Percentiles rank a stretch among this genome's conserved stretches.
phyloP scores from a whole-genome alignment of 2,888 invertebrate genomes.

The Nebria brevicollis region DNA sequence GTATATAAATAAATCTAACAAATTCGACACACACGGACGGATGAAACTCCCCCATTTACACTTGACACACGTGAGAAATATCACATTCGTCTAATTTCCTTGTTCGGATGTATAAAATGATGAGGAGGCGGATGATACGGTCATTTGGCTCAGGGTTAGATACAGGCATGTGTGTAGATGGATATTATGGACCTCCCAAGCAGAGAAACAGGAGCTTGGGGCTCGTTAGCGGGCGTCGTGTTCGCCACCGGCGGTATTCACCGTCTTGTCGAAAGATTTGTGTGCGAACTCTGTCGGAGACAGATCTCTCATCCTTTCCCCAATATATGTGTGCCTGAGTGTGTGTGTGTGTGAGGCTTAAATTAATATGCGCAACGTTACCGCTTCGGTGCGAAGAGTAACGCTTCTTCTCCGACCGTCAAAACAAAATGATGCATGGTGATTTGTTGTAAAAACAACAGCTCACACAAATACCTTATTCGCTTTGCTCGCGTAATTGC shows the following conservation, averaged over 20 bases:
- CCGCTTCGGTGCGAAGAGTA: no score
- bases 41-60: slow-evolving; percentile 17
- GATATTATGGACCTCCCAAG: slow-evolving; percentile 16
- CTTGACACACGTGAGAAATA: slow-evolving; percentile 40
- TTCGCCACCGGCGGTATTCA: slow-evolving; percentile 26
- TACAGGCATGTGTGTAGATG: neutral
- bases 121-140: neutral
- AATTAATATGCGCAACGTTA: no score
- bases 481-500: no score
- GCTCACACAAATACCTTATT: no score
- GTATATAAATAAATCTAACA: neutral
- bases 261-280: slow-evolving; percentile 38
- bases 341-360: no score
- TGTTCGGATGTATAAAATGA: neutral
- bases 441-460: no score
- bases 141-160: neutral
- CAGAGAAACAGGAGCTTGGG: slow-evolving; percentile 11
- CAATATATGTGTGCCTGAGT: neutral
- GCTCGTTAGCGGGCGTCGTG: slow-evolving; percentile 38
- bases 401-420: no score
- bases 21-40: neutral
- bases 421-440: no score
- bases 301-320: neutral
- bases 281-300: slow-evolving; percentile 33
- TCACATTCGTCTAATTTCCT: slow-evolving; percentile 1